Evolutionary conservation across 2,888 invertebrate species (phyloP), one percentile per base, ranked within the genome.

Genomic region (Psylliodes chrysocephalus): DNA sequence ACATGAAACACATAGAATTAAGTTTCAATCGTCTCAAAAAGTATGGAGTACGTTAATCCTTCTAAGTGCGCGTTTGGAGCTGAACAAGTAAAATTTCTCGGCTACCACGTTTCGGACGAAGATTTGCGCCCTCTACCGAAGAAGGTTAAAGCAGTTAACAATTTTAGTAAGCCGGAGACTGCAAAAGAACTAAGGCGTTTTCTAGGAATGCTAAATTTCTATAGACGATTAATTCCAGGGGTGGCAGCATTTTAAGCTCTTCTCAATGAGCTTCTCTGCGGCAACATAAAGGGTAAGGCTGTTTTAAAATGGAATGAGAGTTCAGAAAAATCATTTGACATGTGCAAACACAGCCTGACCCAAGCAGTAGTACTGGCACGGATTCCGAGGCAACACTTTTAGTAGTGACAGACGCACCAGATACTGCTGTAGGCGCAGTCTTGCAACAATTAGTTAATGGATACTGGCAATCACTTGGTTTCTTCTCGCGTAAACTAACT

Each of bases 101-200:
- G n/a, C n/a, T n/a, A n/a, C n/a, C n/a, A n/a, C n/a, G 0, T 80
- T 77, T 53, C 56, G 75, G 8, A 72, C 73, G 0, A 77, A 81
- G 4, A 5, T 10, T 7, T 46, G n/a, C n/a, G n/a, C n/a, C n/a
- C n/a, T n/a, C n/a, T n/a, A n/a, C n/a, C n/a, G n/a, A n/a, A n/a
- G n/a, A n/a, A n/a, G n/a, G n/a, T n/a, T n/a, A n/a, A n/a, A n/a
- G n/a, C n/a, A n/a, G n/a, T n/a, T n/a, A n/a, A n/a, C n/a, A n/a
- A n/a, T n/a, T n/a, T n/a, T n/a, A n/a, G n/a, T n/a, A n/a, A n/a
- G n/a, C n/a, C n/a, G n/a, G n/a, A n/a, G n/a, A n/a, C n/a, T n/a
- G n/a, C n/a, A n/a, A n/a, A n/a, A n/a, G n/a, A n/a, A n/a, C n/a
- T n/a, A n/a, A n/a, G n/a, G n/a, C n/a, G n/a, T n/a, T n/a, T n/a